Conservation (phyloP, 2,888 invertebrate genomes). For the Volucella inflata region DNA sequence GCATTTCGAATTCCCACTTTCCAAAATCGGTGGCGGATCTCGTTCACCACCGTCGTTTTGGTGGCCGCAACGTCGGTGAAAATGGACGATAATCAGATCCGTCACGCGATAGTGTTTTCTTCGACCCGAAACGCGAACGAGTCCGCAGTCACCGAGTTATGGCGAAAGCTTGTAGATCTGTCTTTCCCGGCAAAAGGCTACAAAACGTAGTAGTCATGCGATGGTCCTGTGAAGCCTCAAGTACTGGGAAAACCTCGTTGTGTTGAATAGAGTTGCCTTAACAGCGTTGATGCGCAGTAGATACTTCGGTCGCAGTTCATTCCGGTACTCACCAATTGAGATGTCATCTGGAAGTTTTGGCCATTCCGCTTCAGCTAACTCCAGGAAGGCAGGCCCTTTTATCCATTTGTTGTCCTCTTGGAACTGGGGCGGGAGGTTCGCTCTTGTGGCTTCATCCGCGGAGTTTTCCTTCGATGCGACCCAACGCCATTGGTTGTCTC, state of each 20-base stretch:
- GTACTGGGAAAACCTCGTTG: constrained; percentile 4
- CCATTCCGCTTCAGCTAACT: background rate
- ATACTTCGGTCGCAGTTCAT: background rate
- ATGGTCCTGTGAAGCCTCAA: constrained; percentile 22
- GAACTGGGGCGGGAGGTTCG: background rate
- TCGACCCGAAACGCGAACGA: too few relatives aligned
- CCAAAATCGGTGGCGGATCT: too few relatives aligned
- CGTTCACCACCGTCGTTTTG: too few relatives aligned
- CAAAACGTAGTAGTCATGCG: background rate
- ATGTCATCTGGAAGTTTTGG: constrained; percentile 11
- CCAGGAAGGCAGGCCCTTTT: constrained; percentile 26
- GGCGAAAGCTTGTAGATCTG: too few relatives aligned
- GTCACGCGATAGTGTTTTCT: too few relatives aligned
- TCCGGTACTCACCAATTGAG: too few relatives aligned
- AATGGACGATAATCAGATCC: too few relatives aligned
- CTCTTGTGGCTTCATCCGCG: constrained; percentile 18
- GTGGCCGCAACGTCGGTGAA: too few relatives aligned
- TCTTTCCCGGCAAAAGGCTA: too few relatives aligned
- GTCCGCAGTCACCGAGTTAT: too few relatives aligned
- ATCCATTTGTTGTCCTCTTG: constrained; percentile 12
- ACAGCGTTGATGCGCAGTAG: background rate
- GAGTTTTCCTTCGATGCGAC: constrained; percentile 24
- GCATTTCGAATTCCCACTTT: too few relatives aligned
- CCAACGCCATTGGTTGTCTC: constrained; percentile 34
- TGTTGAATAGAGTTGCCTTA: background rate